Evolutionary conservation across 1,140 invertebrate species (phyloP).

Genomic region (Globodera rostochiensis): DNA sequence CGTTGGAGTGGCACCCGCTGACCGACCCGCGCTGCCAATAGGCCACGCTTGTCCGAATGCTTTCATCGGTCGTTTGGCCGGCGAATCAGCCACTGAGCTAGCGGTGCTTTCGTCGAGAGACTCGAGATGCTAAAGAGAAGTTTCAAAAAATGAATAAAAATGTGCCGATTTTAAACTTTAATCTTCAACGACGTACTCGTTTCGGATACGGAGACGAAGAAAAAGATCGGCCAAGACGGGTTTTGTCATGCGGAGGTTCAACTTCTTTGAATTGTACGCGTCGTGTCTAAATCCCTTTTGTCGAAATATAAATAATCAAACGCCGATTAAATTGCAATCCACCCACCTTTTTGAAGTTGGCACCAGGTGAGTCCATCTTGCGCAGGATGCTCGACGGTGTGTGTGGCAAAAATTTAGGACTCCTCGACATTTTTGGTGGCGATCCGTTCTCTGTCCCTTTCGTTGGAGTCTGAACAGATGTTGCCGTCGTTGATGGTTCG

Average conservation of each 20-base stretch:
- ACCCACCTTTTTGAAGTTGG: not conserved
- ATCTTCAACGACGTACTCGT: not conserved
- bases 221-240: not conserved
- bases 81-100: not conserved
- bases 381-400: not conserved
- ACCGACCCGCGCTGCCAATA: not conserved
- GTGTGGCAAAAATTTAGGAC: not conserved
- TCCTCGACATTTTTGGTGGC: not conserved
- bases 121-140: not conserved
- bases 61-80: not conserved
- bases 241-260: not conserved
- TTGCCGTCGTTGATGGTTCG: not conserved
- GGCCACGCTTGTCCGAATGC: conserved; percentile 1
- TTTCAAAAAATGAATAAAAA: not conserved
- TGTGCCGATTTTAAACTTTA: no score
- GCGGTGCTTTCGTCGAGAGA: not conserved
- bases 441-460: not conserved
- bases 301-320: not conserved
- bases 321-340: not conserved
- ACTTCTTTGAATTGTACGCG: conserved; percentile 7
- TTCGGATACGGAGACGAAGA: not conserved
- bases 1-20: not conserved
- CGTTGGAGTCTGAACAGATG: not conserved
- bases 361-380: not conserved
- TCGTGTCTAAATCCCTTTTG: not conserved